Percentiles rank a stretch among this genome's conserved stretches.
Conservation (phyloP, 2,888 invertebrate species). For the Hybos culiciformis region DNA sequence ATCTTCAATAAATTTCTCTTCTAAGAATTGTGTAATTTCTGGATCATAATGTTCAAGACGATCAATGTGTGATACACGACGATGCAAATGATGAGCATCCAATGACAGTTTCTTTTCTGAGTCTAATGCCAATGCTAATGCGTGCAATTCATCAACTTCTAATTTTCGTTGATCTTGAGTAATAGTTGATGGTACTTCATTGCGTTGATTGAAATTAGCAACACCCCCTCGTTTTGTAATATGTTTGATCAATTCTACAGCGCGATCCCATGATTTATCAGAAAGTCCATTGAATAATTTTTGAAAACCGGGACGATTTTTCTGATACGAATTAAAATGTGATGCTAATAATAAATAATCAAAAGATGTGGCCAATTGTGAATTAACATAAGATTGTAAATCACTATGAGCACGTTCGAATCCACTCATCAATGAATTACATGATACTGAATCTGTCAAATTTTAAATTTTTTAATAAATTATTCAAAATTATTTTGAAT, state of each 20-base stretch:
- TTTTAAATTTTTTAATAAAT: background rate
- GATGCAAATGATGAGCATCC: constrained; percentile 54
- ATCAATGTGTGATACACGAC: constrained; percentile 36
- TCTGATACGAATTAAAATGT: constrained; percentile 62
- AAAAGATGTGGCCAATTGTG: constrained; percentile 57
- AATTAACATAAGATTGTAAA: constrained; percentile 36
- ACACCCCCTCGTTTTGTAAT: constrained; percentile 56
- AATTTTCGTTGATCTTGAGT: constrained; percentile 8
- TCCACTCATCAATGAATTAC: constrained; percentile 16
- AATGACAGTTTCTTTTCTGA: constrained; percentile 57
- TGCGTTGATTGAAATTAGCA: constrained; percentile 39
- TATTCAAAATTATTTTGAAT: background rate
- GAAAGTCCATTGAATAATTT: constrained; percentile 59
- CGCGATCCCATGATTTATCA: constrained; percentile 59
- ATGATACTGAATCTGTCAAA: constrained; percentile 4
- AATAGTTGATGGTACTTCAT: constrained; percentile 17
- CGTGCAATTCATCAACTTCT: constrained; percentile 48
- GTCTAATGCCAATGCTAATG: constrained; percentile 61
- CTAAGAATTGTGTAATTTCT: constrained; percentile 59
- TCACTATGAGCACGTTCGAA: constrained; percentile 22
- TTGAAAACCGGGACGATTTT: constrained; percentile 61
- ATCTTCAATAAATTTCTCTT: constrained; percentile 59
- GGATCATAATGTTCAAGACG: constrained; percentile 39
- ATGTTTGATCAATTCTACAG: constrained; percentile 63
- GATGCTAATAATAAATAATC: constrained; percentile 62